Evolutionary conservation across 2,888 invertebrate genomes (phyloP).

Genomic region (Mythimna ferrago): DNA sequence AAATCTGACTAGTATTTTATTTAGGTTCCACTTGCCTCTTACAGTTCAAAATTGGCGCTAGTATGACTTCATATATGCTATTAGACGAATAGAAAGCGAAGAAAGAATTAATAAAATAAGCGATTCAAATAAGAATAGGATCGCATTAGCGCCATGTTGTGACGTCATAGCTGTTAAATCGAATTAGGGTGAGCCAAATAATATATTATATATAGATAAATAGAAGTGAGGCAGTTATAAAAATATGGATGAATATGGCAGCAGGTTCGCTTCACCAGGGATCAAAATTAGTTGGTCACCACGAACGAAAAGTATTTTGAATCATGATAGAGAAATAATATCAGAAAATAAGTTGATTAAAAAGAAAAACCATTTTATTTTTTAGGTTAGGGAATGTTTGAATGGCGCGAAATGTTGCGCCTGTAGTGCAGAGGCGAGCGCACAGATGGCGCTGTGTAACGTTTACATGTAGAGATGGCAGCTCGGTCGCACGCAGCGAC

Average conservation of each 20-base stretch:
- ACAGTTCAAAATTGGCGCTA: not conserved
- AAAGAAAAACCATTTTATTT: not conserved
- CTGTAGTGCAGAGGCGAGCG: conserved; percentile 14
- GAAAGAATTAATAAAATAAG: too few relatives aligned
- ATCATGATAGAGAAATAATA: not conserved
- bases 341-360: not conserved
- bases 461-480: conserved; percentile 52
- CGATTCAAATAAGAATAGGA: too few relatives aligned
- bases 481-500: conserved; percentile 38
- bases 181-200: too few relatives aligned
- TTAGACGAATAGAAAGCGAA: too few relatives aligned
- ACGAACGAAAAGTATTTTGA: not conserved
- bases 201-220: too few relatives aligned
- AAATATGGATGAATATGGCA: not conserved
- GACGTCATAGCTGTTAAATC: too few relatives aligned
- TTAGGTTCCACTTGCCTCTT: not conserved
- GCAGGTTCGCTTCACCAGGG: too few relatives aligned
- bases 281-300: not conserved
- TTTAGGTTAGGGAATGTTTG: not conserved
- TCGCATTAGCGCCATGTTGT: too few relatives aligned
- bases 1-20: conserved; percentile 31
- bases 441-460: conserved; percentile 39
- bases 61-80: too few relatives aligned
- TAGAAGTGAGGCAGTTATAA: not conserved
- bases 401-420: conserved; percentile 11